phyloP scores from a whole-genome alignment of 2,113 vertebrate genomes.

The Grantiella picta region DNA sequence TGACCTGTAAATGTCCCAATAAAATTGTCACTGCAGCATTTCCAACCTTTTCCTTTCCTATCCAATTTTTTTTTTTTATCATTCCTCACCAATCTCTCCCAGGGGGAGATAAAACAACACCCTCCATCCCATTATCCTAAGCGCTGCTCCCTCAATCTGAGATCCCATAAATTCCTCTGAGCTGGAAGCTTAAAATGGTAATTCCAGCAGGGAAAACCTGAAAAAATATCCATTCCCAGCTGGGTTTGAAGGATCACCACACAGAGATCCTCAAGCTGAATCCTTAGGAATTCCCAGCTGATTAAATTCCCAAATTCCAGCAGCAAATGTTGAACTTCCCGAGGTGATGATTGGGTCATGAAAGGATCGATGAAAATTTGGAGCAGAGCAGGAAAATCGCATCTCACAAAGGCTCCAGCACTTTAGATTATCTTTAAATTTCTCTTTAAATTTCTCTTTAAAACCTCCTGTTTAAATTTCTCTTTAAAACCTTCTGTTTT shows the following conservation, averaged over 20 bases:
- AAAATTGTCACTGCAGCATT: background rate
- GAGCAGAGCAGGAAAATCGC: background rate
- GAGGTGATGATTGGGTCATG: background rate
- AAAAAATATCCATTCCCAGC: background rate
- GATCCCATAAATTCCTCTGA: background rate
- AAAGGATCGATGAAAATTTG: conserved; percentile 19
- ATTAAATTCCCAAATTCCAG: background rate
- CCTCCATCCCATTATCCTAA: background rate
- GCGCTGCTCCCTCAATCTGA: background rate
- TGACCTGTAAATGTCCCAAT: background rate
- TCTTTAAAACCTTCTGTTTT: background rate
- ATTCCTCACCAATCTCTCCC: background rate
- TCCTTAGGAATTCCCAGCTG: background rate
- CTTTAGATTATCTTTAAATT: conserved; percentile 1
- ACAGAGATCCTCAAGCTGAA: background rate
- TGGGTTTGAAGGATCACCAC: background rate
- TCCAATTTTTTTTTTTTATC: background rate
- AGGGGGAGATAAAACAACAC: background rate
- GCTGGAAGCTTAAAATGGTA: background rate
- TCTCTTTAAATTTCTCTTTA: too few species aligned
- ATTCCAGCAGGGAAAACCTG: background rate
- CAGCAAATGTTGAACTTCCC: background rate
- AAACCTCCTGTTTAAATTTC: too few species aligned
- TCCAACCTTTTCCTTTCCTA: background rate
- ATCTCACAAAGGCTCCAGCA: background rate